A percentile compares a stretch with the other conserved stretches of the same genome.
phyloP scores from a whole-genome alignment of 2,113 vertebrate genomes.

The Macheiramphus alcinus region DNA sequence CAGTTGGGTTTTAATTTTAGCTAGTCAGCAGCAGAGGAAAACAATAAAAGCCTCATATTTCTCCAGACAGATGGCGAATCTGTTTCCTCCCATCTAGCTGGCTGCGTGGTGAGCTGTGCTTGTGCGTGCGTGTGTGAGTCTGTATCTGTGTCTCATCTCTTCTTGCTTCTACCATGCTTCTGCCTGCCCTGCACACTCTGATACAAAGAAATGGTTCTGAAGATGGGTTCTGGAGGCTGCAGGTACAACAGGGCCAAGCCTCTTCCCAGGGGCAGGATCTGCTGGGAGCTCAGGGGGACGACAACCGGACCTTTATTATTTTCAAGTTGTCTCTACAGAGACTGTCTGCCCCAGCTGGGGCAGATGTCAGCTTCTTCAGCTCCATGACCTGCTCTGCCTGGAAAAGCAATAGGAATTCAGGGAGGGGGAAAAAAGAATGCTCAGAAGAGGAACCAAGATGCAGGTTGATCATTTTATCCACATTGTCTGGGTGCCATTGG shows the following conservation, averaged over 20 bases:
- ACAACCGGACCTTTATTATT: neutral
- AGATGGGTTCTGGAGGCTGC: neutral
- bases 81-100: neutral
- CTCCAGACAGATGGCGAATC: neutral
- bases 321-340: neutral
- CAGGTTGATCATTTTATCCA: neutral
- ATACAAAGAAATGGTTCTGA: neutral
- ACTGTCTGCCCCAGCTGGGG: neutral
- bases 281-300: neutral
- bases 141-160: neutral
- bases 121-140: neutral
- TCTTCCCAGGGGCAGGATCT: accelerated
- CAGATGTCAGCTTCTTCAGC: neutral
- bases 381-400: neutral
- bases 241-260: too few species aligned
- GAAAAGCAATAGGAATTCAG: neutral
- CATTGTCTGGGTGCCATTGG: neutral
- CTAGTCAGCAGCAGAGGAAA: neutral
- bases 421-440: neutral
- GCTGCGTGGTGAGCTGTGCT: neutral
- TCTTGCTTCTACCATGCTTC: neutral
- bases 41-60: neutral
- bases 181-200: neutral
- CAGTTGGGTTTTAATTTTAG: neutral
- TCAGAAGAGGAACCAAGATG: neutral